Evolutionary conservation across 2,797 vertebrate genomes (phyloP), one percentile per base, ranked within the genome.

Genomic region (Chelonia mydas): DNA sequence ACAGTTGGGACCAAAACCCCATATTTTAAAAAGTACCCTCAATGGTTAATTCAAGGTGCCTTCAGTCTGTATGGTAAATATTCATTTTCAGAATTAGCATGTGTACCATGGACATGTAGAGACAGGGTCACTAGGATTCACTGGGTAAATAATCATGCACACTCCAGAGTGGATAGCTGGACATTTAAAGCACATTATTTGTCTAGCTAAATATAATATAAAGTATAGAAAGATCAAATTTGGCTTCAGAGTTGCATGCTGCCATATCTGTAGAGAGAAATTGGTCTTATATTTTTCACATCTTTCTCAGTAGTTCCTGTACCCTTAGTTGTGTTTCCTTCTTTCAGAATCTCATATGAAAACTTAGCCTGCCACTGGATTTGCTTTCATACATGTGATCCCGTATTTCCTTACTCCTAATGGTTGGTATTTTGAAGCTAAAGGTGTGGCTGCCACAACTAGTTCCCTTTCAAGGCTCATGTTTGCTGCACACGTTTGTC

Each of bases 41-140:
- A 87, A 68, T 81, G 72, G 90, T 12, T 37, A 78, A 11, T 55
- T 89, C 45, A 79, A 92, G 90, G 19, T 13, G 59, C 28, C 41
- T 94, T 87, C 55, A 81, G 72, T 49, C 93, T 57, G 51, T 68
- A 55, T 7, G 7, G 47, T 47, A 81, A 87, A 81, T 21, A 33
- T 3, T 28, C 45, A 21, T 54, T 84, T 91, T 93, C 54, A 94
- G 93, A 88, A 84, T 76, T 16, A 78, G 72, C 59, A 83, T 83
- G 45, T 57, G 53, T 61, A 81, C 53, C 83, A 50, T 65, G 87
- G 51, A 78, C 28, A 47, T 7, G 10, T 6, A 54, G 53, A 86
- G 12, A 55, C 1, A 90, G 16, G 6, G 25, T n/a, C 90, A 17
- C 28, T 89, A 47, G 68, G 49, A 87, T 89, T 53, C 19, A 53